Evolutionary conservation across 2,113 vertebrate genomes (phyloP).

Genomic region (Cavia aperea): DNA sequence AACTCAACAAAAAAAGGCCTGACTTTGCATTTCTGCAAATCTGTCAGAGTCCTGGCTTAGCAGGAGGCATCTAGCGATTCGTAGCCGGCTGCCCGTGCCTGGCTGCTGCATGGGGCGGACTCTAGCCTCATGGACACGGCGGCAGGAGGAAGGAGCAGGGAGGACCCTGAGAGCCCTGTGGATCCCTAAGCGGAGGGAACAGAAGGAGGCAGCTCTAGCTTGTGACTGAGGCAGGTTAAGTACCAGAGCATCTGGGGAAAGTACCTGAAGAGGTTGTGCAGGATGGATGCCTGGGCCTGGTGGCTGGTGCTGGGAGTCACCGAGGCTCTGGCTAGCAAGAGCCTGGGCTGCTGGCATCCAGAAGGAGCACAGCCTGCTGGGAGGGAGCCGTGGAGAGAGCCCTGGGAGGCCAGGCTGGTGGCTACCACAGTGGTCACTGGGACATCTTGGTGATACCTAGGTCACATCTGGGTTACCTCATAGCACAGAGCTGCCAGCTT

Average conservation of each 20-base stretch:
- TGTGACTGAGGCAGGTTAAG: fast-evolving
- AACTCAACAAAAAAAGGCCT: no score
- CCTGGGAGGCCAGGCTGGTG: not conserved
- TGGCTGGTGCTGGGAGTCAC: fast-evolving
- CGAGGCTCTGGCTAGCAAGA: fast-evolving
- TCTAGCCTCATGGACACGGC: no score
- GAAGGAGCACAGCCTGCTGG: not conserved
- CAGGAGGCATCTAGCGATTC: fast-evolving
- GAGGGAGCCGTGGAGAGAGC: not conserved
- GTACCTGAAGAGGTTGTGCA: fast-evolving
- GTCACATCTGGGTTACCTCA: not conserved
- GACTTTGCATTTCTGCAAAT: not conserved
- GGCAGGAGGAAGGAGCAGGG: not conserved
- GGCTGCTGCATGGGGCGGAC: fast-evolving
- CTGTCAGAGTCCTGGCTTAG: no score
- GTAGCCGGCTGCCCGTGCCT: fast-evolving
- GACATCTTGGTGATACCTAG: not conserved
- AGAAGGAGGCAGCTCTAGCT: not conserved
- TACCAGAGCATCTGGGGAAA: not conserved
- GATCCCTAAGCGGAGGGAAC: not conserved
- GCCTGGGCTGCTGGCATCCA: not conserved
- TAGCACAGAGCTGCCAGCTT: not conserved
- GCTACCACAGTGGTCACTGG: not conserved
- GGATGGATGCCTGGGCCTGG: fast-evolving
- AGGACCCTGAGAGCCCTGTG: fast-evolving